phyloP scores from a whole-genome alignment of 2,888 invertebrate species.

The Cantharis flavilabris region DNA sequence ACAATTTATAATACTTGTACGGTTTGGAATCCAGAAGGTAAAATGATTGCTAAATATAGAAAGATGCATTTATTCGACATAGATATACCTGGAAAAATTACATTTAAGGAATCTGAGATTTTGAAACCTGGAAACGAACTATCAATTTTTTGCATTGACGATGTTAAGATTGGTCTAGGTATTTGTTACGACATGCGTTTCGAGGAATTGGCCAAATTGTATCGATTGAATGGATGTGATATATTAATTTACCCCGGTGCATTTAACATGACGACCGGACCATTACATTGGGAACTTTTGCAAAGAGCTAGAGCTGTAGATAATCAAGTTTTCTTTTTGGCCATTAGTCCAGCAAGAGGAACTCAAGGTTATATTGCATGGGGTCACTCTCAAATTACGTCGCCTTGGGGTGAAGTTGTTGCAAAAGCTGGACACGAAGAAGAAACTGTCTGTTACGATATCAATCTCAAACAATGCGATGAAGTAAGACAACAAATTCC shows the following conservation, averaged over 20 bases:
- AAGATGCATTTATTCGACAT: slow-evolving; percentile 97
- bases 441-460: slow-evolving; percentile 72
- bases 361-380: slow-evolving; percentile 80
- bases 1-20: slow-evolving; percentile 87
- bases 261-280: slow-evolving; percentile 96
- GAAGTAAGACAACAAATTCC: slow-evolving; percentile 87
- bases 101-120: slow-evolving; percentile 89
- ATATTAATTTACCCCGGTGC: slow-evolving; percentile 91
- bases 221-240: slow-evolving; percentile 75
- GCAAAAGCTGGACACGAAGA: slow-evolving; percentile 72
- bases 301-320: slow-evolving; percentile 83
- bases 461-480: slow-evolving; percentile 74
- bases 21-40: slow-evolving; percentile 79
- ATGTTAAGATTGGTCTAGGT: slow-evolving; percentile 82
- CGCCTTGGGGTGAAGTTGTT: slow-evolving; percentile 83
- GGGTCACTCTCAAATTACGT: slow-evolving; percentile 83
- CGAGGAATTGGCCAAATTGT: slow-evolving; percentile 81
- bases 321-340: slow-evolving; percentile 86
- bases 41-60: slow-evolving; percentile 78
- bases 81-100: slow-evolving; percentile 90
- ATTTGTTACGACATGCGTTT: slow-evolving; percentile 96
- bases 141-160: slow-evolving; percentile 71
- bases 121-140: slow-evolving; percentile 76
- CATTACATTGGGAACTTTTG: slow-evolving; percentile 89
- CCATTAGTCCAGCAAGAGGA: slow-evolving; percentile 83